Evolutionary conservation across 2,888 invertebrate genomes (phyloP), one percentile per base, ranked within the genome.

Genomic region (Plebejus anna): DNA sequence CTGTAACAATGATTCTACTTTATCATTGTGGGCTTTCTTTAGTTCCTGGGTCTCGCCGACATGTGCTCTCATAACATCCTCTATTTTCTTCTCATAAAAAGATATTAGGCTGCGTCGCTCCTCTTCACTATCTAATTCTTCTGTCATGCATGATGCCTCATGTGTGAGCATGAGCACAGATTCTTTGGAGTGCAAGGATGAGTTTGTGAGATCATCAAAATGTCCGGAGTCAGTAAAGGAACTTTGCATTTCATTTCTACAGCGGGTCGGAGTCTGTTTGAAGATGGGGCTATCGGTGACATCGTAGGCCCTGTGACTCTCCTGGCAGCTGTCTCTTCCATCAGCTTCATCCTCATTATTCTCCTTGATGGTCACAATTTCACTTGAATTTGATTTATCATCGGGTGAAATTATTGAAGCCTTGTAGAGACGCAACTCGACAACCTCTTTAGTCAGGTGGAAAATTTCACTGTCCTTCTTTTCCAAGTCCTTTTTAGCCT

Each of bases 221-320:
- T 97, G 97, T 70, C 98, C 98, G 7, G 97, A 97, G 89, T 97
- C 97, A 77, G 97, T 96, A 84, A 97, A 96, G 47, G 97, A 97
- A 80, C 96, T 96, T 82, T 96, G 96, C 94, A 96, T 95, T 85
- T 97, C 96, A 88, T 90, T 92, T 78, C 91, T 87, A 80, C 91
- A 88, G 79, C 92, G 87, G 22, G 90, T 92, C 73, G 94, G 92
- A 76, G 93, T 91, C 80, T 89, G 88, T 83, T 94, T 94, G 80
- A 89, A 94, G 79, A 94, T 84, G 55, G 94, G 88, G 80, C 94
- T 92, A 80, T 90, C 94, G 78, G 88, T 94, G 81, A 92, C 94
- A 88, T 92, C 89, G 85, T 85, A 93, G 85, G 94, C 85, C 80
- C 88, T 84, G 76, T 88, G 87, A 51, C 90, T 82, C 82, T 95